A percentile compares a stretch with the other conserved stretches of the same genome.
phyloP scores from a whole-genome alignment of 2,888 invertebrate species.

The Dryobotodes eremita region DNA sequence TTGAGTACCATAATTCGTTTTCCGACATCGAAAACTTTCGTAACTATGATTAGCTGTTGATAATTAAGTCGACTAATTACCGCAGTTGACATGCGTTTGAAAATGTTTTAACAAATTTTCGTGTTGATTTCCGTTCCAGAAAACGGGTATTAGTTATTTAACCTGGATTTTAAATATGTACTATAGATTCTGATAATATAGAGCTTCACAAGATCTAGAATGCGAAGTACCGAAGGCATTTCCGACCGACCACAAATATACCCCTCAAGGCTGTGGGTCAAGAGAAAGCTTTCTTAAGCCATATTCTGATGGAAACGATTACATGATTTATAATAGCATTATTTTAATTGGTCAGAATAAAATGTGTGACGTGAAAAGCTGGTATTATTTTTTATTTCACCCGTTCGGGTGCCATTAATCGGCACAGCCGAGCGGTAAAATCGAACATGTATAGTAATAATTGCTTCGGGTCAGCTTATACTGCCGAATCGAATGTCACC shows the following conservation, averaged over 20 bases:
- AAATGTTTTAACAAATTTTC: neutral
- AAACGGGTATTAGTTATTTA: neutral
- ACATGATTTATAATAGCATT: slow-evolving; percentile 61
- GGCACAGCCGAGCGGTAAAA: too few relatives aligned
- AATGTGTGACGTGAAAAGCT: slow-evolving; percentile 2
- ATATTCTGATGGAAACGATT: slow-evolving; percentile 52
- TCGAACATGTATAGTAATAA: too few relatives aligned
- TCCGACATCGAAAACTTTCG: too few relatives aligned
- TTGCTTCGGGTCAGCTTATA: too few relatives aligned
- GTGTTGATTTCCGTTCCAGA: neutral
- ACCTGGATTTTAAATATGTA: slow-evolving; percentile 16
- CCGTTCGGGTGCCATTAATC: too few relatives aligned
- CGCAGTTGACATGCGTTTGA: neutral
- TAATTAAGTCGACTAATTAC: neutral
- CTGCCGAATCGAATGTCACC: too few relatives aligned
- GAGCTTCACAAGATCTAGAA: slow-evolving; percentile 28
- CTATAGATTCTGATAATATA: neutral
- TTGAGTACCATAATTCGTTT: neutral
- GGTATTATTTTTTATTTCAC: neutral
- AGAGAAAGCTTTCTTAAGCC: slow-evolving; percentile 60
- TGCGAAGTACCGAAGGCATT: slow-evolving; percentile 45
- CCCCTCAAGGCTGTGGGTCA: slow-evolving; percentile 49
- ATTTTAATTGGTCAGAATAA: slow-evolving; percentile 51
- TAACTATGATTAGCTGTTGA: neutral
- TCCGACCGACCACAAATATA: slow-evolving; percentile 30